phyloP scores from a whole-genome alignment of 2,888 invertebrate species.

The Caenorhabditis sp. region DNA sequence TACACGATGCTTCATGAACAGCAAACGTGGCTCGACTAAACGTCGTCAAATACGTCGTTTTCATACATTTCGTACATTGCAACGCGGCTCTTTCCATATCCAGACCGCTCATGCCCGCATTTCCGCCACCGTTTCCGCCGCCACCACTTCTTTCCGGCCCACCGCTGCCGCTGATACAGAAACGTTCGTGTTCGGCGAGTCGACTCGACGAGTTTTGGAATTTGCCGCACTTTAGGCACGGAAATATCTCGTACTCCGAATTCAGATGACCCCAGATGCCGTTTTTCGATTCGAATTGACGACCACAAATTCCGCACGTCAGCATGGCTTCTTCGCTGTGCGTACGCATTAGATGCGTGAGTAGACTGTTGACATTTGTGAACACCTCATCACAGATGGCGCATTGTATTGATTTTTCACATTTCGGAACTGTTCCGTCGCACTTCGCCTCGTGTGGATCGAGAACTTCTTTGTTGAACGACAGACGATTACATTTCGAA shows the following conservation, averaged over 20 bases:
- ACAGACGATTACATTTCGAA: not conserved
- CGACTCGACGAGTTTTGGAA: not conserved
- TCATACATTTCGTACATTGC: conserved; percentile 1
- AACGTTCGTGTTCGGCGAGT: not conserved
- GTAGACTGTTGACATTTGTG: not conserved
- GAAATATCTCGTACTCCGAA: not conserved
- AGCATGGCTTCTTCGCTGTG: conserved; percentile 5
- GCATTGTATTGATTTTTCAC: not conserved
- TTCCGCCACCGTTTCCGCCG: not conserved
- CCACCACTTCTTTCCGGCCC: not conserved
- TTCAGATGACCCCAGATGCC: conserved; percentile 3
- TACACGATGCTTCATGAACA: not conserved
- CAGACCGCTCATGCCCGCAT: not conserved
- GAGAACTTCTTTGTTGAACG: not conserved
- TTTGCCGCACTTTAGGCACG: conserved; percentile 3
- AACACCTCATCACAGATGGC: not conserved
- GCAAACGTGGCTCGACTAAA: not conserved
- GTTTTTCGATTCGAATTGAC: not conserved
- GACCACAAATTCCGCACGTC: conserved; percentile 1
- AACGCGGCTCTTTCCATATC: not conserved
- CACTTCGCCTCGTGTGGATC: not conserved
- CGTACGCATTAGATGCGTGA: not conserved
- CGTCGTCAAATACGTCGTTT: not conserved
- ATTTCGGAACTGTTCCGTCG: not conserved
- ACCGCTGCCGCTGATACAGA: not conserved